These are phyloP conservation scores for Molanna angustata DNA, from an alignment of 2,888 invertebrate species.

Conservation along the genomic window DNA sequence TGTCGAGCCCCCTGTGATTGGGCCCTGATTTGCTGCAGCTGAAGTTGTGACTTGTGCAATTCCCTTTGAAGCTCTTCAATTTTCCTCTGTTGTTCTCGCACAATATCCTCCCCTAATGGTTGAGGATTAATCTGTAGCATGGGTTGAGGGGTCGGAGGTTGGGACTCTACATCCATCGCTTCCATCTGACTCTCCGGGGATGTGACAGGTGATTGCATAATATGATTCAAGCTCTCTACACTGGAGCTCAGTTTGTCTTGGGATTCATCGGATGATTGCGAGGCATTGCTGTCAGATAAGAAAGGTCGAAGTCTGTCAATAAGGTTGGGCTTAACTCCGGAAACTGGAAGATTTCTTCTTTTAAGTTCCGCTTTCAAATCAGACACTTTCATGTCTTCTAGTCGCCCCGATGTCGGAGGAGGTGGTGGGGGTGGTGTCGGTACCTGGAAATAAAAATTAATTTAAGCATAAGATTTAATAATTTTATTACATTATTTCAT, in stretches of 20 bases:
- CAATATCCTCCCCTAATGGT: conserved; percentile 63
- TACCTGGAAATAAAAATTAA: conserved; percentile 23
- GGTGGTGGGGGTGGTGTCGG: conserved; percentile 45
- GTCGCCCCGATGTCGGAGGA: conserved; percentile 55
- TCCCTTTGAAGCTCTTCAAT: conserved; percentile 86
- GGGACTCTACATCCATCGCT: conserved; percentile 45
- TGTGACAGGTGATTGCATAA: conserved; percentile 30
- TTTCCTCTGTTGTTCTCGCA: conserved; percentile 79
- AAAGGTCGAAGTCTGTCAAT: conserved; percentile 87
- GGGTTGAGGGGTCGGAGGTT: conserved; percentile 40
- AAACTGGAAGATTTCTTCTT: conserved; percentile 89
- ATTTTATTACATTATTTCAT: not conserved
- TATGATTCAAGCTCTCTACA: conserved; percentile 37
- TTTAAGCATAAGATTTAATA: not conserved
- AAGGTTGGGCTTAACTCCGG: conserved; percentile 92
- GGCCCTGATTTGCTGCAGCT: conserved; percentile 61
- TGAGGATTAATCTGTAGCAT: conserved; percentile 36
- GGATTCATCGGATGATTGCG: conserved; percentile 49
- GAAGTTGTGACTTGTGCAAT: conserved; percentile 71
- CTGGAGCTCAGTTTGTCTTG: conserved; percentile 38
- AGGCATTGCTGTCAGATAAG: conserved; percentile 49
- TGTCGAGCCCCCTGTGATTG: conserved; percentile 38
- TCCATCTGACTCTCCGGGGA: conserved; percentile 39
- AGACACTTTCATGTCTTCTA: conserved; percentile 95
- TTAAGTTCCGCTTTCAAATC: conserved; percentile 94